A percentile compares a stretch with the other conserved stretches of the same genome.
These are phyloP conservation scores for Temnothorax unifasciatus DNA, from an alignment of 2,888 invertebrate species.

Conservation along the genomic window DNA sequence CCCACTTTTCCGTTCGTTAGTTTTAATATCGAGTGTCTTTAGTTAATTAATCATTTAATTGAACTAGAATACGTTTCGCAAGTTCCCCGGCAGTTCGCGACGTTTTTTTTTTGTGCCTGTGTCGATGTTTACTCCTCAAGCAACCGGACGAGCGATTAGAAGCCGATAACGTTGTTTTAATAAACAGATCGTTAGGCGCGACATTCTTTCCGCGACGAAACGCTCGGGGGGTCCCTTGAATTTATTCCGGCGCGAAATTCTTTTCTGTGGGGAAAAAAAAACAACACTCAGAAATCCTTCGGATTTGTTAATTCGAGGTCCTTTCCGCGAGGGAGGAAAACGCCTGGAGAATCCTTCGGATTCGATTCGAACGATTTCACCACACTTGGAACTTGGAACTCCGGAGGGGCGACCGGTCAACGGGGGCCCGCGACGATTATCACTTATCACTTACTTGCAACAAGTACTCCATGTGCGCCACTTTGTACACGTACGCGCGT, in stretches of 20 bases:
- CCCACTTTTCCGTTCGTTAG: too few species aligned
- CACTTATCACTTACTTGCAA: constrained; percentile 66
- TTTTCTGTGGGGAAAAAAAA: neutral
- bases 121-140: too few species aligned
- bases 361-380: neutral
- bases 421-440: constrained; percentile 5
- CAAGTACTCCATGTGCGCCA: constrained; percentile 58
- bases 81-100: too few species aligned
- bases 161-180: too few species aligned
- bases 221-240: neutral
- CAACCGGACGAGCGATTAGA: too few species aligned
- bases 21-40: too few species aligned
- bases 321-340: neutral
- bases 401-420: neutral
- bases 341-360: neutral
- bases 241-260: neutral
- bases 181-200: too few species aligned
- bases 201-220: neutral
- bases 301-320: neutral
- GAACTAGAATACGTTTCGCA: too few species aligned
- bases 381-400: too few species aligned
- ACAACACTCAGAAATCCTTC: neutral
- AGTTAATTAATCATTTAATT: too few species aligned
- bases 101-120: too few species aligned
- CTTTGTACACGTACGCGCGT: neutral